These are phyloP conservation scores for Premnoplex brunnescens DNA, from an alignment of 2,797 vertebrate species.

Conservation along the genomic window DNA sequence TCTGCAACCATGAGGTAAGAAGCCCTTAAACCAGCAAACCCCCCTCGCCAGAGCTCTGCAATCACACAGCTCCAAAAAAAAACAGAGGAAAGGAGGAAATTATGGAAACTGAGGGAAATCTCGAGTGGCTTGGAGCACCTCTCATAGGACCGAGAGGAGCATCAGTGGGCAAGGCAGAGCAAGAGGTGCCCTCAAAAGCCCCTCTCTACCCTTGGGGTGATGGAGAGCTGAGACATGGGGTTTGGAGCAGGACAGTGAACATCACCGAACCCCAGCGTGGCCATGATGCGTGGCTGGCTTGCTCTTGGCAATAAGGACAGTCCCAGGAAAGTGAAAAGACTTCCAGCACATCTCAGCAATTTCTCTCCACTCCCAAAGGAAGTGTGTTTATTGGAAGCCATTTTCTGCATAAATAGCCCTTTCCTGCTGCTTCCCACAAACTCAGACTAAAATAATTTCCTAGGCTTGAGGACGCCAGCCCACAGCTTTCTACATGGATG, in stretches of 20 bases:
- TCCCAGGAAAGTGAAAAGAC: conserved; percentile 1
- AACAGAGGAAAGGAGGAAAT: neutral
- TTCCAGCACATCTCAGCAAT: conserved; percentile 32
- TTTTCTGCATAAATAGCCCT: conserved; percentile 47
- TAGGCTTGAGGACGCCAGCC: neutral
- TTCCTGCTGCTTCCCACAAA: conserved; percentile 40
- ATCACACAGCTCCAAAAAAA: neutral
- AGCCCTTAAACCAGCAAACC: neutral
- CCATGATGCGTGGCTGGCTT: fast-evolving
- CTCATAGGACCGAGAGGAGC: neutral
- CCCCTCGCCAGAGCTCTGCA: neutral
- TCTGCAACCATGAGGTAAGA: neutral
- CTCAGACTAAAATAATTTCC: conserved; percentile 13
- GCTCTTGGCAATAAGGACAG: neutral
- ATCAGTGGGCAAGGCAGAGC: neutral
- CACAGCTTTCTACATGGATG: neutral
- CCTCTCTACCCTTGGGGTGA: fast-evolving
- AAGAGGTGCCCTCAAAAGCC: neutral
- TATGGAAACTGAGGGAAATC: neutral
- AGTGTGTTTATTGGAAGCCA: neutral
- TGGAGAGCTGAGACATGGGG: neutral
- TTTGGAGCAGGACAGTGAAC: neutral
- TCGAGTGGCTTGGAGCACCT: neutral
- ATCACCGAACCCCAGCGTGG: fast-evolving
- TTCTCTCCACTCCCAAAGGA: conserved; percentile 14